Base-by-base conservation (phyloP, 2,113 vertebrate species). In the Gymnarchus niloticus region DNA sequence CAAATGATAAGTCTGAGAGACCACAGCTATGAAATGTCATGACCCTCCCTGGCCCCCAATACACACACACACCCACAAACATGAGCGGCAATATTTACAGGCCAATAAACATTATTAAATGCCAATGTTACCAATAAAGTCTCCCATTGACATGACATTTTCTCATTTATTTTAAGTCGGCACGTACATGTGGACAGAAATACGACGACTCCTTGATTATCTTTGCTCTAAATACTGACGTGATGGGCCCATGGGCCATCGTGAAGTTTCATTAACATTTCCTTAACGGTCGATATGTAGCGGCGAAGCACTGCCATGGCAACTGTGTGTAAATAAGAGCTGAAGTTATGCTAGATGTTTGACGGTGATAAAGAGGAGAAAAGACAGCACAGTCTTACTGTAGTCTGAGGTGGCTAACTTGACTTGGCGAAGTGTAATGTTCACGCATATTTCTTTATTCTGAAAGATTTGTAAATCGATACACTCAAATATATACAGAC, bases 1-100 rank as follows among this genome's bases (percentile, higher is more conserved):
- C 19, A 25, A 82, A 54, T 54, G 33, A 81, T 56, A 82, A 82
- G 28, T 56, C 80, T 51, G 7, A 81, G 37, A 82, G 80, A 54
- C 12, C 56, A 17, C 56, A 54, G 52, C 80, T 37, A n/a, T 12
- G 28, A 82, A 56, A 56, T 6, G 37, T 56, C n/a, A n/a, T n/a
- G n/a, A n/a, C n/a, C n/a, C n/a, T n/a, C n/a, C n/a, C n/a, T n/a
- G n/a, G n/a, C n/a, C n/a, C n/a, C 80, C 56, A 49, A 19, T 54
- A 54, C 12, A 33, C n/a, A n/a, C n/a, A n/a, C n/a, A 10, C 17
- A 3, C n/a, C 49, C 17, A n/a, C 80, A 51, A 25, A 12, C 23
- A 52, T 25, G 23, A 28, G 51, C 80, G 54, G 51, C 49, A 25
- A 25, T 82, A n/a, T 56, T 37, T 56, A 33, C 28, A 54, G 54